Percentiles rank a stretch among this genome's conserved stretches.
Conservation (phyloP, 2,113 vertebrate species). For the Callaeas wilsoni region DNA sequence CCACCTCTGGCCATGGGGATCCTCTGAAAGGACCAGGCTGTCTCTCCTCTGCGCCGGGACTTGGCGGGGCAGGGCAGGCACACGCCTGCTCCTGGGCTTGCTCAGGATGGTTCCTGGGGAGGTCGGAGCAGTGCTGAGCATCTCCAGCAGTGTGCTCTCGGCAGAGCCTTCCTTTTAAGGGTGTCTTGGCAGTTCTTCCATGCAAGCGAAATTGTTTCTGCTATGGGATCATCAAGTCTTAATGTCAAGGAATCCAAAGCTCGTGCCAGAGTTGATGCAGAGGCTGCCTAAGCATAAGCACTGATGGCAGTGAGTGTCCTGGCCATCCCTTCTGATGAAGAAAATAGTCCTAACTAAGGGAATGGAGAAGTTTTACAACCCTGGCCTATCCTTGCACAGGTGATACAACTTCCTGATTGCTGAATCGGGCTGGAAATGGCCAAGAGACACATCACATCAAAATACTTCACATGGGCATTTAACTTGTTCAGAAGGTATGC, state of each 20-base stretch:
- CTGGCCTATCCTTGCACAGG: background rate
- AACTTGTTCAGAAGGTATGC: background rate
- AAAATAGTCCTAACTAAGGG: background rate
- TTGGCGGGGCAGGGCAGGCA: background rate
- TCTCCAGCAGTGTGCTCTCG: background rate
- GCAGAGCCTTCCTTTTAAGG: slow-evolving; percentile 53
- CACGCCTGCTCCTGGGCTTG: background rate
- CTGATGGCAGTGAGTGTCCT: background rate
- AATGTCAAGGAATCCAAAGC: slow-evolving; percentile 57
- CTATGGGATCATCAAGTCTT: slow-evolving; percentile 28
- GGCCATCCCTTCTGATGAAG: background rate
- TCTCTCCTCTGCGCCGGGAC: background rate
- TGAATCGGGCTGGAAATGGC: background rate
- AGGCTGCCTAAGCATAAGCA: background rate
- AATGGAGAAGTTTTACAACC: background rate
- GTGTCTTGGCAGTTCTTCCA: slow-evolving; percentile 18
- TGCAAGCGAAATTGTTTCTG: slow-evolving; percentile 48
- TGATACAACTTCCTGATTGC: background rate
- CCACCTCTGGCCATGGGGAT: accelerated
- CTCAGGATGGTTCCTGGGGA: background rate
- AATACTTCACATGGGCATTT: background rate
- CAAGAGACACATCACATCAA: background rate
- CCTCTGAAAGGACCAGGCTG: no score
- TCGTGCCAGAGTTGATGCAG: slow-evolving; percentile 22
- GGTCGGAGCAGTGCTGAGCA: background rate